These are phyloP conservation scores for Hestina assimilis DNA, from an alignment of 1,140 invertebrate species.

Conservation along the genomic window DNA sequence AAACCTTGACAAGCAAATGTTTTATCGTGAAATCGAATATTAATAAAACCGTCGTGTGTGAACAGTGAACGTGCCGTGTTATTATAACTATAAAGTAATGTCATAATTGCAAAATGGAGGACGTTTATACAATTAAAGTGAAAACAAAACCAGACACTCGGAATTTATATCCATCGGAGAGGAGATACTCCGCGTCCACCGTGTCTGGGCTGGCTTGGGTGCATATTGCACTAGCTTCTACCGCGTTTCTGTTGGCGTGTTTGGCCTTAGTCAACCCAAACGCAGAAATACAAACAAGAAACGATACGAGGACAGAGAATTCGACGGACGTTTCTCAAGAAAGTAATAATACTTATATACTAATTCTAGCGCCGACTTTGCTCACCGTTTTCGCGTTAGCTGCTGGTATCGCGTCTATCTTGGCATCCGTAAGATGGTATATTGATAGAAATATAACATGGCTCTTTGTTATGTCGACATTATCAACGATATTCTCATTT, in stretches of 20 bases:
- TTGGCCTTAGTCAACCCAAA: constrained; percentile 73
- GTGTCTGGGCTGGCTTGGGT: constrained; percentile 81
- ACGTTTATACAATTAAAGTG: constrained; percentile 83
- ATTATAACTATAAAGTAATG: constrained; percentile 14
- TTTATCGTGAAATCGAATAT: constrained; percentile 10
- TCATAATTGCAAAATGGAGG: constrained; percentile 78
- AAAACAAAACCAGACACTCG: constrained; percentile 80
- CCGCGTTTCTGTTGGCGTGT: constrained; percentile 78
- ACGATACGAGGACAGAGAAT: constrained; percentile 31
- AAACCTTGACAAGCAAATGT: constrained; percentile 19
- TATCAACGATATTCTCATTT: constrained; percentile 72
- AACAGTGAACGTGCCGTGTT: constrained; percentile 3
- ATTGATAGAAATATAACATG: constrained; percentile 82
- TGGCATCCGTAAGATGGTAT: constrained; percentile 83
- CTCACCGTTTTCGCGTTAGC: constrained; percentile 76
- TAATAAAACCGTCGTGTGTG: neutral
- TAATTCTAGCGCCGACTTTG: constrained; percentile 67
- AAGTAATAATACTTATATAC: constrained; percentile 41
- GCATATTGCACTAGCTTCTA: constrained; percentile 78
- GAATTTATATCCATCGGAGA: constrained; percentile 81
- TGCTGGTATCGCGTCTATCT: constrained; percentile 77
- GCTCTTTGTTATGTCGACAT: constrained; percentile 78
- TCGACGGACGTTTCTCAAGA: constrained; percentile 28
- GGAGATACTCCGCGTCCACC: constrained; percentile 83
- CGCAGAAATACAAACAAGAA: constrained; percentile 25